A percentile compares a stretch with the other conserved stretches of the same genome.
phyloP scores from a whole-genome alignment of 2,888 invertebrate species.

The Tipula lateralis region DNA sequence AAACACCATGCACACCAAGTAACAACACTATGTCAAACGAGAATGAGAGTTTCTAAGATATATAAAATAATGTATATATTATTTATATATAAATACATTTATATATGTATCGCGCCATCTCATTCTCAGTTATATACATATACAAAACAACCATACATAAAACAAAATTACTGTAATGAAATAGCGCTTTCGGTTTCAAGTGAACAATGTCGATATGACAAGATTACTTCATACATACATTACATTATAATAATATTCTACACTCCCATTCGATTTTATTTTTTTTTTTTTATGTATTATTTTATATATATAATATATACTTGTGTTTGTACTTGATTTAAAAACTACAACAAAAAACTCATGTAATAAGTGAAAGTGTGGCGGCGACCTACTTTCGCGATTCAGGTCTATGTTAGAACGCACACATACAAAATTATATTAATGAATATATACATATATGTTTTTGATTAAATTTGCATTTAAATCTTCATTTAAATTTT shows the following conservation, averaged over 20 bases:
- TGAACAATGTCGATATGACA: slow-evolving; percentile 26
- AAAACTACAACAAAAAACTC: slow-evolving; percentile 45
- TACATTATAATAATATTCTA: slow-evolving; percentile 19
- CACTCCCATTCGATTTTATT: neutral
- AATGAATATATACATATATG: slow-evolving; percentile 39
- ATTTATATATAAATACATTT: too few relatives aligned
- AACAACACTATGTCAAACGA: slow-evolving; percentile 2
- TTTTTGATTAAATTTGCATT: slow-evolving; percentile 33
- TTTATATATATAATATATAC: neutral
- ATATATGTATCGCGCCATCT: neutral
- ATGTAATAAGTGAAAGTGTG: slow-evolving; percentile 86
- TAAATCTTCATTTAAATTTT: slow-evolving; percentile 7
- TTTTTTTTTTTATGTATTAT: neutral
- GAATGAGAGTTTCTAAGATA: neutral
- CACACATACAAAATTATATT: slow-evolving; percentile 4
- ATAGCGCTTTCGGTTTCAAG: slow-evolving; percentile 28
- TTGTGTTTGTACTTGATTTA: slow-evolving; percentile 6
- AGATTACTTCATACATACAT: neutral
- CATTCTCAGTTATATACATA: neutral
- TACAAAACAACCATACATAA: neutral
- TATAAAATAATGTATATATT: neutral
- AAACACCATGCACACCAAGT: neutral
- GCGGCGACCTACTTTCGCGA: slow-evolving; percentile 88
- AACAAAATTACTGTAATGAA: neutral
- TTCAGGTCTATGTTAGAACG: slow-evolving; percentile 84